A percentile compares a stretch with the other conserved stretches of the same genome.
Conservation (phyloP, 2,888 invertebrate genomes). For the Spodoptera picta region DNA sequence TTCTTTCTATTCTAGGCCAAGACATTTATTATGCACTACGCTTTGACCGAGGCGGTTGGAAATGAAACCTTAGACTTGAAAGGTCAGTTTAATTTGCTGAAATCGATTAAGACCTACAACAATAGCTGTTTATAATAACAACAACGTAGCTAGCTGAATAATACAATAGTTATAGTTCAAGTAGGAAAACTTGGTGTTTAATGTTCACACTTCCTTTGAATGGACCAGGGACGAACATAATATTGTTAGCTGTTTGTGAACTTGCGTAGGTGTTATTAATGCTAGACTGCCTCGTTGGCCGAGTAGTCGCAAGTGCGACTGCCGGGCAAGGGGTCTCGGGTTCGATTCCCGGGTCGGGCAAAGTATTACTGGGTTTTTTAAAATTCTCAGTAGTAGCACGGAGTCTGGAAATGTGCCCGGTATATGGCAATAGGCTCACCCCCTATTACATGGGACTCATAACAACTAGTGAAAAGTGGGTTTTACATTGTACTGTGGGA, state of each 20-base stretch:
- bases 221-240: neutral
- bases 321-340: no score
- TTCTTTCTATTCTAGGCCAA: slow-evolving; percentile 20
- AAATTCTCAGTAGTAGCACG: no score
- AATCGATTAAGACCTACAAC: slow-evolving; percentile 32
- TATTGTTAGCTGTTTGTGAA: neutral
- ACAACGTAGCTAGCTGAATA: slow-evolving; percentile 22
- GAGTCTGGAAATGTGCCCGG: no score
- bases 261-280: neutral
- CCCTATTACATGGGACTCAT: no score
- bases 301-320: no score
- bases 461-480: no score
- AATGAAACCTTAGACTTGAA: slow-evolving; percentile 36
- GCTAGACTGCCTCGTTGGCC: no score
- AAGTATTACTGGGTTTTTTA: no score
- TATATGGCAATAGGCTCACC: no score
- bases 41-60: slow-evolving; percentile 27
- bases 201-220: slow-evolving; percentile 20
- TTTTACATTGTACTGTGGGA: no score
- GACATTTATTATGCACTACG: slow-evolving; percentile 38
- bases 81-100: slow-evolving; percentile 42
- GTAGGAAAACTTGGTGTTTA: slow-evolving; percentile 24
- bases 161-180: slow-evolving; percentile 20
- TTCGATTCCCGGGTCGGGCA: no score
- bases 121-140: slow-evolving; percentile 47